Evolutionary conservation across 2,888 invertebrate genomes (phyloP), one percentile per base, ranked within the genome.

Genomic region (Athripsodes cinereus): DNA sequence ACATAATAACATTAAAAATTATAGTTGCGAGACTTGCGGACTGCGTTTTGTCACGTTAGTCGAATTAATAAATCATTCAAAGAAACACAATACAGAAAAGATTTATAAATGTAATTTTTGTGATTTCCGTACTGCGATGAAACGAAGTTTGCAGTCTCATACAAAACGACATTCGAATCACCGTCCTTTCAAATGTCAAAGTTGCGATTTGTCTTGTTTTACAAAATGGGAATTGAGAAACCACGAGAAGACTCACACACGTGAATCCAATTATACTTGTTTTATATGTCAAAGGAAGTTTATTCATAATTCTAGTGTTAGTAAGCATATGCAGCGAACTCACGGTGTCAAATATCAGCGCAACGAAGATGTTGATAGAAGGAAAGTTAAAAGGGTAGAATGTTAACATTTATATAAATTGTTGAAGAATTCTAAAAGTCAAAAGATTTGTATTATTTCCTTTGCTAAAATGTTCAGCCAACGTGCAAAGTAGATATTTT

Each of bases 11-110:
- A 71, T 79, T 47, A 69, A 69, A 49, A 76, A 78, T 64, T 79
- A 69, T 58, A 78, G 70, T 58, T 79, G 79, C 68, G 78, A 78
- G 64, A 74, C 74, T 40, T 79, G 78, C 68, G 78, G 79, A 11
- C 70, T 70, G 47, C 75, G 73, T 49, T 79, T 78, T 71, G 74
- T 78, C 2, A 75, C 78, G 46, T 70, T 71, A 51, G 74, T 77
- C 21, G 78, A 78, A 65, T 66, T 79, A 61, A 61, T 69, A n/a
- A 77, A 74, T 62, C 79, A 79, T 57, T 73, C 70, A 62, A 72
- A 69, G 59, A 77, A 70, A 62, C 79, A 79, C 65, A 70, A 61
- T 49, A 53, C 61, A 11, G 66, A 68, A 10, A 75, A 74, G 61
- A 70, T 67, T 58, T 66, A 74, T 31, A 69, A 73, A 65, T 79